phyloP scores from a whole-genome alignment of 2,113 vertebrate species.

The Nicator chloris region DNA sequence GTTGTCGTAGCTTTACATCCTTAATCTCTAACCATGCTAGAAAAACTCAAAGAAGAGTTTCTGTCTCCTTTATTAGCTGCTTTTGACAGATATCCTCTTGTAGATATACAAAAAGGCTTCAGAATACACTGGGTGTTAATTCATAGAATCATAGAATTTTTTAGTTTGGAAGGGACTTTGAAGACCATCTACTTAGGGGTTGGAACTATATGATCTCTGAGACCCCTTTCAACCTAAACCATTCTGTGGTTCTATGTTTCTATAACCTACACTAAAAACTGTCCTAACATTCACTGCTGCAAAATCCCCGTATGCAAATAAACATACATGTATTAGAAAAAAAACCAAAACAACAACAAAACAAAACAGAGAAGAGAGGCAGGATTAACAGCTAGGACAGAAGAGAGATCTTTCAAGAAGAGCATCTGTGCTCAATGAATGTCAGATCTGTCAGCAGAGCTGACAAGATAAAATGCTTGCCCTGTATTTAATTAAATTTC shows the following conservation, averaged over 20 bases:
- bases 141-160: background rate
- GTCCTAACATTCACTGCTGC: background rate
- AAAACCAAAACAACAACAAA: background rate
- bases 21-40: background rate
- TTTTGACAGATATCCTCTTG: background rate
- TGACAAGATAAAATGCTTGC: constrained; percentile 9
- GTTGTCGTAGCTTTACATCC: background rate
- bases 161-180: background rate
- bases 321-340: background rate
- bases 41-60: background rate
- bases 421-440: background rate
- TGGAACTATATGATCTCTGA: background rate
- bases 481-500: constrained; percentile 35
- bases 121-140: background rate
- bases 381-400: background rate
- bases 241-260: background rate
- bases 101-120: background rate
- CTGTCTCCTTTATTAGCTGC: background rate
- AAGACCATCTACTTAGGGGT: background rate
- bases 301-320: background rate
- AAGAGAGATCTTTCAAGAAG: background rate
- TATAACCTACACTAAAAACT: background rate
- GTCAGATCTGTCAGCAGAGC: background rate
- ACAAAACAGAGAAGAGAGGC: background rate
- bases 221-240: background rate